Evolutionary conservation across 2,113 vertebrate genomes (phyloP), one percentile per base, ranked within the genome.

Genomic region (Suricata suricatta): DNA sequence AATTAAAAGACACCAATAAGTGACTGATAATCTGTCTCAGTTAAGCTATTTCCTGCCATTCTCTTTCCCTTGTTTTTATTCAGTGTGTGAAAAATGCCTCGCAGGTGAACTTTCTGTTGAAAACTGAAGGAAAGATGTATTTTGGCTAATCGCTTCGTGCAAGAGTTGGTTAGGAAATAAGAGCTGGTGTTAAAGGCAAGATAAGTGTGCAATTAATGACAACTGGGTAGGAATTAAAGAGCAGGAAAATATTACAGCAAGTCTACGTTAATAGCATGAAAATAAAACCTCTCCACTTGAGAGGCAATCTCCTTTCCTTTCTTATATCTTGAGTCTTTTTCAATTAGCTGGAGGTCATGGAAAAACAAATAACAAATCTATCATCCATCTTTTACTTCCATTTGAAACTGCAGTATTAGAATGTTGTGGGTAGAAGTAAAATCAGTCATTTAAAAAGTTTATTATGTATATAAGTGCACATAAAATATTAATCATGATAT

Each of bases 91-190:
- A 97, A 99, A 98, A 98, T 92, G 85, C 94, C 98, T 95, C 95
- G 96, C 96, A 98, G 96, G 97, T 95, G 87, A 96, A 98, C 97
- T 97, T 96, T 90, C 87, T 90, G 69, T 87, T 97, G 95, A 93
- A 97, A 98, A 96, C 93, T 90, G 95, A 98, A 98, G 94, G 88
- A 97, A 95, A 98, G 95, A 97, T 96, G 44, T 57, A 97, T 98
- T 98, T 95, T 84, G 89, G 96, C 95, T 97, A 97, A 98, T 50
- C 1, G n/a, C 90, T 76, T 96, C 96, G 96, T 96, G 47, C 54
- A 97, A 93, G 87, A 97, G 66, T 83, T 68, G 92, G 38, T 69
- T 94, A 71, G 76, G 47, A 97, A 97, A 91, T 80, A 98, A 72
- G 83, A 90, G 95, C 92, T 35, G 64, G 63, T 52, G 60, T 96